Evolutionary conservation across 2,888 invertebrate genomes (phyloP).

Genomic region (Synergus umbraculus): DNA sequence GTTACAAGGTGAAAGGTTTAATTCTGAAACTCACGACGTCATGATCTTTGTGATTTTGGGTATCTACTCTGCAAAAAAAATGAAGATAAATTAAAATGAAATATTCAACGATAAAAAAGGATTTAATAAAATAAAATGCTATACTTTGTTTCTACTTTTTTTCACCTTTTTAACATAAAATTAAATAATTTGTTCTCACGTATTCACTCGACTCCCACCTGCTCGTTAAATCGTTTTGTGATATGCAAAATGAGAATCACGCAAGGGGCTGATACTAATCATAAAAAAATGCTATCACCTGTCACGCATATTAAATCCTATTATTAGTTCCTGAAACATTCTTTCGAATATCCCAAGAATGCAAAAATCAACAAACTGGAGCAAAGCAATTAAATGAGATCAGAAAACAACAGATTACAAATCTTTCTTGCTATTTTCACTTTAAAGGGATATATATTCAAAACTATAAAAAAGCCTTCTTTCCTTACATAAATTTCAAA

Average conservation of each 20-base stretch:
- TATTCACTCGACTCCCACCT: neutral
- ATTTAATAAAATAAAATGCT: no score
- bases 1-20: neutral
- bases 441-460: neutral
- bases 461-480: no score
- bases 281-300: neutral
- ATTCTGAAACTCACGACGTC: conserved; percentile 4
- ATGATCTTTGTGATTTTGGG: neutral
- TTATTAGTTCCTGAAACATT: neutral
- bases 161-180: no score
- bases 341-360: neutral
- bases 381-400: neutral
- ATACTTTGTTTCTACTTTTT: no score
- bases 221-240: conserved; percentile 4
- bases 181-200: neutral
- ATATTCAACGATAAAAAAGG: neutral
- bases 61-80: neutral
- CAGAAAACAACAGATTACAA: neutral
- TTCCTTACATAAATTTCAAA: no score
- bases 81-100: neutral
- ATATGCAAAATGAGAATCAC: conserved; percentile 9
- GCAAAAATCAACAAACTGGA: neutral
- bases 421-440: neutral
- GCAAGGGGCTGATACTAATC: neutral
- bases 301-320: conserved; percentile 24